These are phyloP conservation scores for Hemichromis elongatus DNA, from an alignment of 2,113 vertebrate genomes.

Conservation along the genomic window DNA sequence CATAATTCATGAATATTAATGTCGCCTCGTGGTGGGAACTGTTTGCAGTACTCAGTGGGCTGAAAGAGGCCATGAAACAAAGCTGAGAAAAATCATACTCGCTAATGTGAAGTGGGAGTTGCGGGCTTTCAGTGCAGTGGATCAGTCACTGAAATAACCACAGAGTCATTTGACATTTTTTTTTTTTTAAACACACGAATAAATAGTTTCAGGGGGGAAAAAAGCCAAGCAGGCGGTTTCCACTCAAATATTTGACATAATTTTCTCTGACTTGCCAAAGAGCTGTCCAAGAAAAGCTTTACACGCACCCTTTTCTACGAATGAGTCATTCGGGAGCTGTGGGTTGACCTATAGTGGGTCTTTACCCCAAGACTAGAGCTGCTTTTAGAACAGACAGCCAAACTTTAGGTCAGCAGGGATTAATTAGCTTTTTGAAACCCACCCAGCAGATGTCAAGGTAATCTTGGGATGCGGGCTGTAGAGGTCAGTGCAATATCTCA, in stretches of 20 bases:
- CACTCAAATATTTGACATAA: conserved; percentile 1
- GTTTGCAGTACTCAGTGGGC: conserved; percentile 42
- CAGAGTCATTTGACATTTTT: background rate
- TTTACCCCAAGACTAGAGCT: conserved; percentile 45
- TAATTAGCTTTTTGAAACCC: conserved; percentile 76
- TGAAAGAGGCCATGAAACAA: conserved; percentile 30
- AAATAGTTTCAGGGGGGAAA: background rate
- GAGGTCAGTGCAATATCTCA: conserved; percentile 74
- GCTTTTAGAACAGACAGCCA: conserved; percentile 59
- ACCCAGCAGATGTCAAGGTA: conserved; percentile 75
- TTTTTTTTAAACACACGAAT: background rate
- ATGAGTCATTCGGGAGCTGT: background rate
- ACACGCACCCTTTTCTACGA: background rate
- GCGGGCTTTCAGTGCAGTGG: background rate
- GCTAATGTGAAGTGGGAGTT: conserved; percentile 28
- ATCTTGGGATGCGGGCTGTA: conserved; percentile 63
- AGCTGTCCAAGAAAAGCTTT: conserved; percentile 4
- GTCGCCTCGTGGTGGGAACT: conserved; percentile 18
- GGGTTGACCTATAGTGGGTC: conserved; percentile 43
- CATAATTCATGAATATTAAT: conserved; percentile 61
- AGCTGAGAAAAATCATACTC: background rate
- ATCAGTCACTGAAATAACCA: background rate
- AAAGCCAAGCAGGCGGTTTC: background rate
- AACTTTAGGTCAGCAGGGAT: conserved; percentile 74
- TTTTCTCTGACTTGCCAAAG: background rate